Evolutionary conservation across 2,888 invertebrate genomes (phyloP), one percentile per base, ranked within the genome.

Genomic region (Siphonodentalium dalli): DNA sequence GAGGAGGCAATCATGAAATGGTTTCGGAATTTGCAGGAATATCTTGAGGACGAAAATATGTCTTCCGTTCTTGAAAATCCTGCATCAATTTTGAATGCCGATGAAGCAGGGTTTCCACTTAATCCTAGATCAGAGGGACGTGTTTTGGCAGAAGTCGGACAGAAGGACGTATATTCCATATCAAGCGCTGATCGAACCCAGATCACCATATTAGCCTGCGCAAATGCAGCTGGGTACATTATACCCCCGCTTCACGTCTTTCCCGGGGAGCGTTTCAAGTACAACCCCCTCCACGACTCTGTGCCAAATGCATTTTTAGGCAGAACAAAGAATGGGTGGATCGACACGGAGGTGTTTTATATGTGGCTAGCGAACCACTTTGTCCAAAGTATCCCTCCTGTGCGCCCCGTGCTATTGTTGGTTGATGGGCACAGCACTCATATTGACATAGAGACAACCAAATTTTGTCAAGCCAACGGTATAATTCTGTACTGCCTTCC

Each of bases 391-490:
- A 31, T 21, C 4, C 31, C 29, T 5, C 11, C 33, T 9, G 8
- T 11, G 7, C 6, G 20, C 11, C 44, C 44, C 5, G 44, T 44
- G 13, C 3, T 42, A 2, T n/a, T 44, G 7, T 21, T 44, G 18
- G 31, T 44, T 31, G 44, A 44, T 44, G 44, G 44, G 21, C 44
- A 44, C 33, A 5, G 6, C 15, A 44, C 44, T 1, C 44, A 44
- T 20, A 18, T 44, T 2, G 23, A 29, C 34, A 13, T 44, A 31
- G n/a, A 29, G 23, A 18, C 27, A 8, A 18, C 23, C 4, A 31
- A 3, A 15, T 33, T 44, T 18, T 31, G 44, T 20, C n/a, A 24
- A 2, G 33, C 6, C 6, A 44, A 44, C 1, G 2, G 23, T 21
- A 44, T 46, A 2, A 13, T 46, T 1, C 13, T 46, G 37, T 46